Evolutionary conservation across 2,113 vertebrate genomes (phyloP).

Genomic region (Ranitomeya variabilis): DNA sequence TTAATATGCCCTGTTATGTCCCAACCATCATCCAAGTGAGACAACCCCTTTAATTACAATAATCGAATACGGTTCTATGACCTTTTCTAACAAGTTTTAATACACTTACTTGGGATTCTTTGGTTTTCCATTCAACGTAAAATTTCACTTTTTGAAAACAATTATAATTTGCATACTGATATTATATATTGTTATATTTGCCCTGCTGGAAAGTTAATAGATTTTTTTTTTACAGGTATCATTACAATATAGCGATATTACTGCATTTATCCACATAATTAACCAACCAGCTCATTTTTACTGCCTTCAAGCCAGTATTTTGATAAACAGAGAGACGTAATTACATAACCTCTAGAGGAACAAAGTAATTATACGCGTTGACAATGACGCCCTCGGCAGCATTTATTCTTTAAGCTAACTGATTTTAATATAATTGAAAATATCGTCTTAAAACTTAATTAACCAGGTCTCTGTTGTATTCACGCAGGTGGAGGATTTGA

Average conservation of each 20-base stretch:
- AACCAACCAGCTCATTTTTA: constrained; percentile 74
- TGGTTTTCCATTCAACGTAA: not conserved
- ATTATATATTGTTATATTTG: not conserved
- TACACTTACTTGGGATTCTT: not conserved
- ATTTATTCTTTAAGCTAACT: constrained; percentile 77
- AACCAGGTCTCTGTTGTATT: constrained; percentile 75
- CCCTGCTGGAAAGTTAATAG: not conserved
- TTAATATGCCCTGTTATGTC: too few species aligned
- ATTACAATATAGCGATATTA: constrained; percentile 43
- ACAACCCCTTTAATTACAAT: not conserved
- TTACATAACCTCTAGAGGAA: constrained; percentile 78
- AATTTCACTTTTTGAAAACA: not conserved
- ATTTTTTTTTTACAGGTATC: not conserved
- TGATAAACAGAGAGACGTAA: constrained; percentile 84
- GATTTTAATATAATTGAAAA: constrained; percentile 81
- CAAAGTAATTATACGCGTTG: constrained; percentile 83
- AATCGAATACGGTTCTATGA: not conserved
- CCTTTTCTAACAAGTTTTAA: not conserved
- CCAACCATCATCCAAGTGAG: not conserved
- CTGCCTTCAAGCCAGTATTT: constrained; percentile 76
- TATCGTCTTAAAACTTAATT: constrained; percentile 83
- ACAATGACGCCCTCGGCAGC: constrained; percentile 79
- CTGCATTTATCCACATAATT: constrained; percentile 75
- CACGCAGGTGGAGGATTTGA: constrained; percentile 86
- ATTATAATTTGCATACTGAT: constrained; percentile 9